Evolutionary conservation across 2,797 vertebrate genomes (phyloP), one percentile per base, ranked within the genome.

Genomic region (Coranthus polyacanthus): DNA sequence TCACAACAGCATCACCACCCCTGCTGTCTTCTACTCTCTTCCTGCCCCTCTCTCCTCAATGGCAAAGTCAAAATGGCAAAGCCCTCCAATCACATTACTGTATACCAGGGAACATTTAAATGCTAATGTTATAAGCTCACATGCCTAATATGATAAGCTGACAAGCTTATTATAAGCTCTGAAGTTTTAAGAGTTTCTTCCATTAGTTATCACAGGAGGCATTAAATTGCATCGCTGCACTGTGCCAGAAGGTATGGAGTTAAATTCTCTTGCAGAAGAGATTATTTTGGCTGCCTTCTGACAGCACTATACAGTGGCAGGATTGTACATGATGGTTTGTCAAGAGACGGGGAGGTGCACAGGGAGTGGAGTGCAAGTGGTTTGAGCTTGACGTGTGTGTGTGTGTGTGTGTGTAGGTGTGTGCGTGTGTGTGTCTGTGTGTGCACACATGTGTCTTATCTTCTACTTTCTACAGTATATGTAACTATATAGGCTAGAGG

Each of bases 71-170:
- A 90, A 90, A 91, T 78, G 87, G 82, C 86, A 88, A 85, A 89
- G 81, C 87, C 82, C 79, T 85, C 91, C 89, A 92, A 93, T 94
- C 89, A 94, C 92, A 93, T 93, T 86, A 90, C 85, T 57, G 85
- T 93, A 92, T 89, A 89, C 84, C 83, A 44, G 44, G 76, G 90
- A 91, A 94, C 90, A 93, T 94, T 93, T 93, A 93, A 94, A 95
- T 94, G 92, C 92, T 94, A 94, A 94, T 94, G 92, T 94, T 86
- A 93, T 94, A 94, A 94, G 94, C 94, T 94, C 94, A 94, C 93
- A 93, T 90, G 91, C 88, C 92, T 94, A 94, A 94, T 94, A 92
- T 94, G 93, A 94, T 95, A 94, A 94, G 90, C 91, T 95, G 94
- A 95, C 93, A 94, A 94, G 94, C 93, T 93, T 94, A 94, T 94